Conservation (phyloP, 2,797 vertebrate genomes). For the Xenentodon cancila region DNA sequence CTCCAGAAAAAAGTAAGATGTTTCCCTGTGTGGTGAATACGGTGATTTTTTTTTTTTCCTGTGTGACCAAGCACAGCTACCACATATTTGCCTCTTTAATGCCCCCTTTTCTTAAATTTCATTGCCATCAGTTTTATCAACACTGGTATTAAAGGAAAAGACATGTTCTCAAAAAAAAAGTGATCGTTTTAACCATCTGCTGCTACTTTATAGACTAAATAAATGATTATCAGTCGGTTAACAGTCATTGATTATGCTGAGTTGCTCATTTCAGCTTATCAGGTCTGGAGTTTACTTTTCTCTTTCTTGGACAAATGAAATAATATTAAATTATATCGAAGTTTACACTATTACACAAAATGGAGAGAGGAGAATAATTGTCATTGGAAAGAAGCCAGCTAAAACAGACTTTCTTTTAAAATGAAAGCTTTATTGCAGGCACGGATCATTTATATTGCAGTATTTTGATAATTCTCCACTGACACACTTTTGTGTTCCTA, state of each 20-base stretch:
- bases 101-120: background rate
- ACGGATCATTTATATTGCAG: conserved; percentile 8
- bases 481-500: background rate
- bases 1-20: conserved; percentile 96
- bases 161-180: background rate
- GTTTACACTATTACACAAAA: conserved; percentile 5
- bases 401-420: conserved; percentile 6
- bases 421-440: background rate
- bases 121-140: background rate
- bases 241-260: no score
- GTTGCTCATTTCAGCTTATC: no score
- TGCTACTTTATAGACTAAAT: background rate
- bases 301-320: no score
- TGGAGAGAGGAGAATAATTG: no score
- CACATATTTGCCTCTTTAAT: background rate
- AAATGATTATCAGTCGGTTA: background rate
- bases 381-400: no score
- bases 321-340: background rate
- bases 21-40: background rate
- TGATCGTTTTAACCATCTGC: background rate
- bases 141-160: no score
- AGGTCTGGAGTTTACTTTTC: no score
- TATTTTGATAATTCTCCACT: conserved; percentile 1
- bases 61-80: background rate
- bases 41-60: background rate